phyloP scores from a whole-genome alignment of 2,113 vertebrate genomes.

The Toxotes chatareus region DNA sequence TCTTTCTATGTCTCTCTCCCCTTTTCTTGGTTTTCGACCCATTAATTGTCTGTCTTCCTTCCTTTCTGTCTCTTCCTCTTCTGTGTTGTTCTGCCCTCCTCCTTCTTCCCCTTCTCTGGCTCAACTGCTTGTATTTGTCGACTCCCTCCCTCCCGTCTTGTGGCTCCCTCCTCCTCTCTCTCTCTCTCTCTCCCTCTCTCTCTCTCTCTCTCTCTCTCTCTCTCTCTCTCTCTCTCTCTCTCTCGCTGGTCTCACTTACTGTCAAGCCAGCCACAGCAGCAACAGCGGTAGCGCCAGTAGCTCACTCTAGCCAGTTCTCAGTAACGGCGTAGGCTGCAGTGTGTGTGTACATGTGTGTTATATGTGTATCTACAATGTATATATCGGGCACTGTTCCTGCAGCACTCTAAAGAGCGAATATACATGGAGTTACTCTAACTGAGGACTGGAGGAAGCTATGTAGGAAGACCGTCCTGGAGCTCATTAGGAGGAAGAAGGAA shows the following conservation, averaged over 20 bases:
- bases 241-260: conserved; percentile 56
- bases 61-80: conserved; percentile 70
- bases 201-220: conserved; percentile 14
- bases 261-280: conserved; percentile 72
- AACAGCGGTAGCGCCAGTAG: conserved; percentile 60
- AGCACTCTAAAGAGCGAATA: conserved; percentile 40
- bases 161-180: conserved; percentile 24
- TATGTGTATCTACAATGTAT: conserved; percentile 41
- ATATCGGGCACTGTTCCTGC: conserved; percentile 38
- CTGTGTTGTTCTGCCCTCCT: conserved; percentile 49
- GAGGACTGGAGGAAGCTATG: conserved; percentile 47
- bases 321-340: conserved; percentile 68
- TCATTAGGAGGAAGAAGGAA: conserved; percentile 68
- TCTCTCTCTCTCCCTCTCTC: conserved; percentile 26
- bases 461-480: conserved; percentile 48
- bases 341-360: conserved; percentile 23
- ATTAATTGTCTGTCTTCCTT: conserved; percentile 74
- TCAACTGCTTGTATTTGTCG: conserved; percentile 60
- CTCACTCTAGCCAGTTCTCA: conserved; percentile 67
- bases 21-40: conserved; percentile 37
- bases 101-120: conserved; percentile 34
- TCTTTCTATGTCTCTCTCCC: conserved; percentile 36
- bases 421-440: conserved; percentile 64
- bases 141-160: conserved; percentile 62
- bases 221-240: no score